Base-by-base conservation (phyloP, 2,113 vertebrate species). In the Ictidomys tridecemlineatus region DNA sequence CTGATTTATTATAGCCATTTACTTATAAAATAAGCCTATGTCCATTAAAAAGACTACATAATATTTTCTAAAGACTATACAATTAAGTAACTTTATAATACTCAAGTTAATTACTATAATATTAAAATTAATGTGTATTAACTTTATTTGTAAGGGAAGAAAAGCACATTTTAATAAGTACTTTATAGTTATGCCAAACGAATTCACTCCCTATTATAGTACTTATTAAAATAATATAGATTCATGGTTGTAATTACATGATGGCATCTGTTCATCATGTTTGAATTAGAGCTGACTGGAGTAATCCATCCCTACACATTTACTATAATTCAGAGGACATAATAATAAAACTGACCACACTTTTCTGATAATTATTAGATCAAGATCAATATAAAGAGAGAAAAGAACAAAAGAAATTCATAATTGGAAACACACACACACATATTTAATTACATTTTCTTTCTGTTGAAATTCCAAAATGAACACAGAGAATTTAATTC, bases 391-490 rank as follows among this genome's bases (percentile, higher is more conserved):
- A 82, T 39, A 12, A 20, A 20, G 63, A 89, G 65, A 65, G 84
- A 80, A 89, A 91, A 30, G 14, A 65, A 85, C 24, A 85, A 84
- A 74, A 79, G n/a, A 17, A 76, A 69, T 7, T 69, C 69, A 37
- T 79, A 84, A 88, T 93, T 85, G 48, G 32, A 97, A 91, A 28
- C 13, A 91, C 0, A 58, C 26, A 28, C 26, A 28, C 18, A 72
- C 26, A 58, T 22, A 58, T 28, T n/a, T 79, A 95, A 67, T 72
- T 24, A 37, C 76, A 82, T 72, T 86, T 86, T 45, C 18, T 63
- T 86, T 83, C 56, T 12, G 14, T 69, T 91, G 56, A 45, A 92
- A 84, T 84, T 94, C 26, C 58, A 96, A 89, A 93, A 48, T 89
- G 20, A 91, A 94, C 14, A 80, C 18, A 93, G 37, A 85, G 34